A percentile compares a stretch with the other conserved stretches of the same genome.
Evolutionary conservation across 2,888 invertebrate genomes (phyloP).

Genomic region (Cistogaster globosa): DNA sequence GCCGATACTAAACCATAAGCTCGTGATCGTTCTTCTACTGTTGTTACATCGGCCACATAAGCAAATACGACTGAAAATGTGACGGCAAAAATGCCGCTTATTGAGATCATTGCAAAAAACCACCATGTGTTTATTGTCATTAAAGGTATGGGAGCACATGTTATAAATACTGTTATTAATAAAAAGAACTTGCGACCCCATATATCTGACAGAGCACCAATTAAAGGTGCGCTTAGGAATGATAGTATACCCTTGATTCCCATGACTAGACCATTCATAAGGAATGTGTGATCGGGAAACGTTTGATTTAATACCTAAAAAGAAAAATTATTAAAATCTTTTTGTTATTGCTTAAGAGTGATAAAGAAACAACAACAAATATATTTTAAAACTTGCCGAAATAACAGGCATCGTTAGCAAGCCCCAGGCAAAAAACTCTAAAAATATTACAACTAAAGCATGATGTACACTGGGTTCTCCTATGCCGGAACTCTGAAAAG

Average conservation of each 20-base stretch:
- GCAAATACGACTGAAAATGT: slow-evolving; percentile 99
- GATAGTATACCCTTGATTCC: slow-evolving; percentile 99
- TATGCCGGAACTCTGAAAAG: slow-evolving; percentile 90
- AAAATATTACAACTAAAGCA: slow-evolving; percentile 99
- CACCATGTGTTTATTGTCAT: slow-evolving; percentile 99
- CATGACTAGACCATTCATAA: slow-evolving; percentile 99
- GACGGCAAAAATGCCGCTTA: slow-evolving; percentile 99
- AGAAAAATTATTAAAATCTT: too few relatives aligned
- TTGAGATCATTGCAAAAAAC: slow-evolving; percentile 99
- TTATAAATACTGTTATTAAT: slow-evolving; percentile 98
- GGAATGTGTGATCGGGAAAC: slow-evolving; percentile 98
- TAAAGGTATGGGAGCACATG: slow-evolving; percentile 98
- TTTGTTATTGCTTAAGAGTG: background rate
- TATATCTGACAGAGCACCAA: slow-evolving; percentile 98
- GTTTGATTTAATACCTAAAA: slow-evolving; percentile 94
- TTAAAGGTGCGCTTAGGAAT: slow-evolving; percentile 97
- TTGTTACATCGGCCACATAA: slow-evolving; percentile 99
- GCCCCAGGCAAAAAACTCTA: slow-evolving; percentile 99
- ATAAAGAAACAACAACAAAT: background rate
- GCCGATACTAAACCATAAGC: slow-evolving; percentile 99
- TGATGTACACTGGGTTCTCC: slow-evolving; percentile 98
- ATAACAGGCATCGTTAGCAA: slow-evolving; percentile 99
- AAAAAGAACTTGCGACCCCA: slow-evolving; percentile 99
- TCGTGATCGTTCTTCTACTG: slow-evolving; percentile 96
- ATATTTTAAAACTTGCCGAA: slow-evolving; percentile 79